phyloP scores from a whole-genome alignment of 2,113 vertebrate species.

The Delphinus delphis region DNA sequence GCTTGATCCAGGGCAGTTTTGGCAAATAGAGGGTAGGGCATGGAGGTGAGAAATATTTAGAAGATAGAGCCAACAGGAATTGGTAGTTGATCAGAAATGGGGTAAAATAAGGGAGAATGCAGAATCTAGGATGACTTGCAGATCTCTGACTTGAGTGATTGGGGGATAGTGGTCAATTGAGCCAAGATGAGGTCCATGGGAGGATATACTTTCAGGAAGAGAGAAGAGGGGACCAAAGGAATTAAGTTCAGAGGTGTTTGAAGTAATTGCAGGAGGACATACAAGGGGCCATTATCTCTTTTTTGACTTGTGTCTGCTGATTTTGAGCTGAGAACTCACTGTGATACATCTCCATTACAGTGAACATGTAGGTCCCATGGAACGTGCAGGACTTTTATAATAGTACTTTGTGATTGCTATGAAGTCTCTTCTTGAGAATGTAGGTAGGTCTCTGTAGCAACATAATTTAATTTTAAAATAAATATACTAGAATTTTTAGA shows the following conservation, averaged over 20 bases:
- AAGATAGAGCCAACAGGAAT: not conserved
- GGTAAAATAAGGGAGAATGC: not conserved
- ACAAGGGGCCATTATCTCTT: not conserved
- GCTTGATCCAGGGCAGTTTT: not conserved
- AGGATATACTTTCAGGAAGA: not conserved
- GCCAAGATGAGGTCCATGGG: not conserved
- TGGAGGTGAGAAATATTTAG: not conserved
- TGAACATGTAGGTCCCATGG: not conserved
- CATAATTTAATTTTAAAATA: constrained; percentile 25
- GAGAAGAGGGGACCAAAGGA: not conserved
- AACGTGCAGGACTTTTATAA: not conserved
- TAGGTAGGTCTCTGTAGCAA: not conserved
- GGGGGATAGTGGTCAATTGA: not conserved
- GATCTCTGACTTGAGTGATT: not conserved
- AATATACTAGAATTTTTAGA: constrained; percentile 1
- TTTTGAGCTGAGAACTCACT: not conserved
- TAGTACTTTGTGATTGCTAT: not conserved
- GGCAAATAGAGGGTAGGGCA: not conserved
- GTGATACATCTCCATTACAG: not conserved
- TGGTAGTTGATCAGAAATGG: not conserved
- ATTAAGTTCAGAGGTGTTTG: not conserved
- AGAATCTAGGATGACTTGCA: not conserved
- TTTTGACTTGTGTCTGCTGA: not conserved
- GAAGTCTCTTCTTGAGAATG: not conserved
- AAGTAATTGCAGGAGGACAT: not conserved